Base-by-base conservation (phyloP, 2,113 vertebrate species). In the Anseranas semipalmata region DNA sequence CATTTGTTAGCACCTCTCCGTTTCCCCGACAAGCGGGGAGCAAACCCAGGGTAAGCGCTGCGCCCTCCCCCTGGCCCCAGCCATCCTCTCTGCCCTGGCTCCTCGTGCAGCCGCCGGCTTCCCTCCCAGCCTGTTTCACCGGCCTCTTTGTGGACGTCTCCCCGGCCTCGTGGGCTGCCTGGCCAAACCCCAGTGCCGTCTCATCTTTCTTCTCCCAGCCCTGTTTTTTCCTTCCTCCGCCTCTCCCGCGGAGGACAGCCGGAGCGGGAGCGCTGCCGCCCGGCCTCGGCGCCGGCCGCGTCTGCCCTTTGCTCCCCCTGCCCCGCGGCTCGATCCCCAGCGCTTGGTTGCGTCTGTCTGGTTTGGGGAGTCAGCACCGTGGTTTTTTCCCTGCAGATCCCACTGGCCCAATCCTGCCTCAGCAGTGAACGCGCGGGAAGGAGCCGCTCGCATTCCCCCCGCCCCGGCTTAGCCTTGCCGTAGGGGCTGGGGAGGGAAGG, bases 261-360 rank as follows among this genome's bases (percentile, higher is more conserved):
- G 75, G 35, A 95, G 56, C 2, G 0, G 50, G 28, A n/a, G 83
- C 3, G 6, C 88, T 85, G 83, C 85, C 0, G 13, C 59, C 33
- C 7, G 6, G 73, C 84, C 67, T 53, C 6, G 12, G 52, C 15
- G 2, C 65, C 14, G 0, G 52, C 87, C 62, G 77, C 9, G 60
- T 82, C 91, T 96, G 89, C 89, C 93, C 94, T 96, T 95, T 95
- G 89, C 80, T 85, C 27, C 78, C 60, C 46, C 62, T 92, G 68
- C 43, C 63, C 37, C 1, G 2, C 0, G 0, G 33, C 82, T 70
- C 8, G 2, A 32, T 86, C 16, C 60, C 45, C 2, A 6, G 32
- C 0, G 0, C 68, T 74, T 0, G 0, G 17, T 45, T 24, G 15
- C 15, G 15, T 55, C 67, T 0, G 0, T 58, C 55, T 2, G 1